These are phyloP conservation scores for Trachemys scripta DNA, from an alignment of 2,113 vertebrate species.

Conservation along the genomic window DNA sequence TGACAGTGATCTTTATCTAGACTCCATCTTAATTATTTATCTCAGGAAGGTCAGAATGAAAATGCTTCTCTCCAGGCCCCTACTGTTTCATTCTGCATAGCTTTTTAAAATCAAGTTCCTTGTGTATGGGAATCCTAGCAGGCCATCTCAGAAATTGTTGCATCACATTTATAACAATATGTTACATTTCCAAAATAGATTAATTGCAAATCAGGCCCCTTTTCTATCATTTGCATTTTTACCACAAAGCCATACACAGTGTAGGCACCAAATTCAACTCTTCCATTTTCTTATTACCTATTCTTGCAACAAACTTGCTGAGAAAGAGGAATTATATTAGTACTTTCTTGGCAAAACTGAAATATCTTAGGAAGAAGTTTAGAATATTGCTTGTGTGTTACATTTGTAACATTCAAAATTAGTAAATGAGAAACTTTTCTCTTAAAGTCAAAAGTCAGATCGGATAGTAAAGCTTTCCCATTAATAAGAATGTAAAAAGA, in stretches of 20 bases:
- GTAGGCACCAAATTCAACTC: not conserved
- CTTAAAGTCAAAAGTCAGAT: not conserved
- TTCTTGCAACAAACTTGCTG: not conserved
- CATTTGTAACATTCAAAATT: not conserved
- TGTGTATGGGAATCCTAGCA: constrained; percentile 35
- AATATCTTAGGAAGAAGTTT: not conserved
- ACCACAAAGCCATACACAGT: not conserved
- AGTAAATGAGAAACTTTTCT: not conserved
- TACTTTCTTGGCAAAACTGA: not conserved
- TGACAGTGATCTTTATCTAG: constrained; percentile 74
- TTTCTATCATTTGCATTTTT: not conserved
- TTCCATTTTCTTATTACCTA: not conserved
- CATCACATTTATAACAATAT: not conserved
- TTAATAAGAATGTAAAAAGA: not conserved
- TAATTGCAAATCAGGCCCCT: not conserved
- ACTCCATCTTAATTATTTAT: constrained; percentile 72
- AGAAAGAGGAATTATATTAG: not conserved
- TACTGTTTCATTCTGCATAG: not conserved
- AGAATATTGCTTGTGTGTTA: constrained; percentile 30
- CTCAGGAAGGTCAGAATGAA: constrained; percentile 71
- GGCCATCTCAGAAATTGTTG: not conserved
- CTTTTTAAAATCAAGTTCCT: constrained; percentile 46
- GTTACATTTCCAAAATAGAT: not conserved
- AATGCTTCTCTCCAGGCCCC: constrained; percentile 68
- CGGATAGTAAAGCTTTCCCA: not conserved